phyloP scores from a whole-genome alignment of 2,888 invertebrate genomes.

The Polydesmus complanatus region DNA sequence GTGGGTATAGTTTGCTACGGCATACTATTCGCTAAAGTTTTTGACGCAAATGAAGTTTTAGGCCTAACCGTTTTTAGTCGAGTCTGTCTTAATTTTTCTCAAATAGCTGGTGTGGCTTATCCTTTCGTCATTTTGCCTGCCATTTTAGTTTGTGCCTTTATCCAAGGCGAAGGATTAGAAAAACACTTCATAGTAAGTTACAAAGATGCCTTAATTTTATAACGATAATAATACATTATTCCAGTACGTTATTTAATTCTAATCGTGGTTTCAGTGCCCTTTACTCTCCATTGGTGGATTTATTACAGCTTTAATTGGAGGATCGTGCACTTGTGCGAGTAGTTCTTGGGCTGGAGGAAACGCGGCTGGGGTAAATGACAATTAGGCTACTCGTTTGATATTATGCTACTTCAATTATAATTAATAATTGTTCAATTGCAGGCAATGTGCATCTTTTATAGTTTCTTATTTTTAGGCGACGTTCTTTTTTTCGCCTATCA shows the following conservation, averaged over 20 bases:
- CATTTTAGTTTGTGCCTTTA: neutral
- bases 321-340: neutral
- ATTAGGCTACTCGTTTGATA: too few relatives aligned
- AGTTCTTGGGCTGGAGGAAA: too few relatives aligned
- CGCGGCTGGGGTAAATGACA: too few relatives aligned
- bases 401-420: too few relatives aligned
- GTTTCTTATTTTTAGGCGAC: too few relatives aligned
- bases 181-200: neutral
- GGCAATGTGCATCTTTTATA: too few relatives aligned
- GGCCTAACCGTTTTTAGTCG: too few relatives aligned
- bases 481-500: too few relatives aligned
- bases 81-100: neutral
- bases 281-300: neutral
- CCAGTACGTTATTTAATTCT: neutral
- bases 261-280: neutral
- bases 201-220: neutral
- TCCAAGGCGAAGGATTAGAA: constrained; percentile 4
- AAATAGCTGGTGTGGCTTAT: constrained; percentile 2
- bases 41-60: neutral
- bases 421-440: too few relatives aligned
- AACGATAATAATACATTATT: neutral
- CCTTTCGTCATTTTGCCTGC: constrained; percentile 7
- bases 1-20: constrained; percentile 1
- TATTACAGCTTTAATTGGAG: neutral
- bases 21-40: neutral